Base-by-base conservation (phyloP, 1,140 invertebrate genomes). In the Drosophila truncata region DNA sequence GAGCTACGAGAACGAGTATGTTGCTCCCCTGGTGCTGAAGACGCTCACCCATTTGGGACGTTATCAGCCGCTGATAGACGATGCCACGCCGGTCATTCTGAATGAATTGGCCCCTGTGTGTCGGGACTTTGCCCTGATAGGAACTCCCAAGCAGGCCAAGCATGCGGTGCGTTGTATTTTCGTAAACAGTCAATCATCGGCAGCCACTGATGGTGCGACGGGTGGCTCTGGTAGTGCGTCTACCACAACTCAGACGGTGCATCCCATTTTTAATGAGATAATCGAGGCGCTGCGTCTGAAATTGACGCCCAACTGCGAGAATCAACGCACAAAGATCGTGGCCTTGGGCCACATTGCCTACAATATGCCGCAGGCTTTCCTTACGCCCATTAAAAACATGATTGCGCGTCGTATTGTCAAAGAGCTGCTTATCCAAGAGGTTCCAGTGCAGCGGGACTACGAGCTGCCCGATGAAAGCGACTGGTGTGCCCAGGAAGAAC, bases 321-420 rank as follows among this genome's bases (percentile, higher is more conserved):
- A 98, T 93, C 99, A 98, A 93, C 95, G 97, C 80, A 99, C 98
- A 11, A 97, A 98, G 62, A 97, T 99, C 81, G 98, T 99, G 7
- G 96, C 97, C 1, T 94, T 99, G 52, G 98, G 98, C 41, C 98
- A 99, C 93, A 97, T 99, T 80, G 98, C 98, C 1, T 96, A 96
- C 85, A 98, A 98, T 93, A 94, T 98, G 86, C 98, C 98, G 1
- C 96, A 98, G 66, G 96, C 96, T 90, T 98, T 98, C 95, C 96
- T 96, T 80, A 95, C 96, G 77, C 95, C 97, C 92, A 97, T 99
- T 73, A 99, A 99, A 93, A 97, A 97, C 92, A 97, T 99, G 88
- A 97, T 99, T 46, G 98, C 98, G 5, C 96, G 98, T 93, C 97
- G 98, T 94, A 97, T 99, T 92, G 98, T 99, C 2, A 99, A 99